Evolutionary conservation across 2,888 invertebrate genomes (phyloP), one percentile per base, ranked within the genome.

Genomic region (Ectemnius cavifrons): DNA sequence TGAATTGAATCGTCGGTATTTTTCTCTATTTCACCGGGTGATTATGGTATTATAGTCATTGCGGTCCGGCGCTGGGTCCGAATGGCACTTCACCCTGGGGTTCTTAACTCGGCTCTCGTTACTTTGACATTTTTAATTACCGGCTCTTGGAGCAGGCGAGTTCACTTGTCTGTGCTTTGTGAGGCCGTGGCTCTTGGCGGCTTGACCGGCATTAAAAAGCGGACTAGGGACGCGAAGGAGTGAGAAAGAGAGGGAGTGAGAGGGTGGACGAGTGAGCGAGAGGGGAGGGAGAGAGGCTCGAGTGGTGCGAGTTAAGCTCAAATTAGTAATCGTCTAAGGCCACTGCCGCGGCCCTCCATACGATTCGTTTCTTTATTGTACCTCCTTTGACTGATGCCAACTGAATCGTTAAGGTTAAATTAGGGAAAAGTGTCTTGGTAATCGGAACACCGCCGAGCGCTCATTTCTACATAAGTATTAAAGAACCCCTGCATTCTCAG

Each of bases 71-170:
- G 37, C 37, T 61, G 28, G 18, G 57, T 56, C 16, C 79, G 73
- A 73, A 77, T 68, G 68, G 64, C 68, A 64, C 80, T 60, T 61
- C 18, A 56, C 66, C 65, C 63, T n/a, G 47, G 62, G 72, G 73
- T 81, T 81, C 81, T 81, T 81, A 78, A 76, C 71, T 61, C 65
- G 70, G 27, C 59, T 63, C 63, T 71, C 67, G 69, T 80, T 83
- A 80, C 82, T 83, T 82, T 81, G 83, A 82, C 79, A 81, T 83
- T 83, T 84, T 83, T 84, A 84, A 84, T 84, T 84, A 83, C 83
- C 58, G 71, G 67, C 78, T 67, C 82, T 83, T 78, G 73, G 76
- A 80, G 73, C 72, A 75, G 76, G 71, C 80, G 63, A 75, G 73
- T 72, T 75, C 77, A 73, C 79, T 84, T 68, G 80, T 80, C 77